phyloP scores from a whole-genome alignment of 2,113 vertebrate genomes.

The Herpetotheres cachinnans region DNA sequence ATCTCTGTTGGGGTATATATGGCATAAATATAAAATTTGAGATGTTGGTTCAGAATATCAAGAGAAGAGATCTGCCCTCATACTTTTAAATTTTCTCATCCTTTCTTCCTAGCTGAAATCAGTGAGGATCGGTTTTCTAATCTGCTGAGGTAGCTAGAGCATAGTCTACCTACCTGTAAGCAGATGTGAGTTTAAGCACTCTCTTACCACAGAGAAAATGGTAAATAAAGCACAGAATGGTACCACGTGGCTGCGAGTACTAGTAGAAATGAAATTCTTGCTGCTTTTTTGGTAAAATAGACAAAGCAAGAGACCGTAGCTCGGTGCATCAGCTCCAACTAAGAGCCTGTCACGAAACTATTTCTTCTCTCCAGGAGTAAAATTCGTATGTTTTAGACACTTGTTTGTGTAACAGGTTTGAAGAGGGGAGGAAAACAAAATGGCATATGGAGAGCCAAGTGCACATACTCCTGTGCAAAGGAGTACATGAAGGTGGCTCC shows the following conservation, averaged over 20 bases:
- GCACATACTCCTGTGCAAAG: not conserved
- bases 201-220: not conserved
- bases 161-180: not conserved
- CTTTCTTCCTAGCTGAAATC: not conserved
- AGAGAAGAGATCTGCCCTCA: not conserved
- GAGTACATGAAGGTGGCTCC: constrained; percentile 15
- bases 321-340: not conserved
- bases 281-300: not conserved
- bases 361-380: not conserved
- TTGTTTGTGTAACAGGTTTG: not conserved
- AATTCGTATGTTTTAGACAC: not conserved
- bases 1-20: not conserved
- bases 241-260: not conserved
- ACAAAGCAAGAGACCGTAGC: not conserved
- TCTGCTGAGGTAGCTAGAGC: not conserved
- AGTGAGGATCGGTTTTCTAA: not conserved
- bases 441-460: not conserved
- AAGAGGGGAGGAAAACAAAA: not conserved
- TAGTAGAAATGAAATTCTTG: not conserved
- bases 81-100: not conserved
- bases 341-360: not conserved
- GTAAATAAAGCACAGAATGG: not conserved
- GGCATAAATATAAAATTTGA: not conserved
- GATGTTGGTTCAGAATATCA: not conserved
- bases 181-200: not conserved